A percentile compares a stretch with the other conserved stretches of the same genome.
Evolutionary conservation across 2,888 invertebrate genomes (phyloP).

Genomic region (Ectemnius lituratus): DNA sequence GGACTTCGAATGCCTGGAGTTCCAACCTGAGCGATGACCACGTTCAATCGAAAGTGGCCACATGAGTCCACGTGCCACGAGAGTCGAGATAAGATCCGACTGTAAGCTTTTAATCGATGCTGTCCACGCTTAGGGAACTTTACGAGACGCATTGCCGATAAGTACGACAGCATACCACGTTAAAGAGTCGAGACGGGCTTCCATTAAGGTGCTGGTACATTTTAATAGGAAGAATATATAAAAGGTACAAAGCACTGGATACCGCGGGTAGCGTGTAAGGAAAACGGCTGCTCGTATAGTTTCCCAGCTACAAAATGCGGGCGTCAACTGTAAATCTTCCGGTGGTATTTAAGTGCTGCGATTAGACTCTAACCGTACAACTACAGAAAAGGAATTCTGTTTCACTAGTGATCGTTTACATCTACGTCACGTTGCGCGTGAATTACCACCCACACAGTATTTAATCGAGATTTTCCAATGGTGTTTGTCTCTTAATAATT

Average conservation of each 20-base stretch:
- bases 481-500: constrained; percentile 49
- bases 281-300: constrained; percentile 5
- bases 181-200: constrained; percentile 9
- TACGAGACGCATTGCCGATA: constrained; percentile 50
- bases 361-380: not conserved
- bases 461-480: constrained; percentile 70
- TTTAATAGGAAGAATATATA: constrained; percentile 19
- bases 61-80: constrained; percentile 20
- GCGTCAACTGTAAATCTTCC: not conserved
- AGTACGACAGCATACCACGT: constrained; percentile 10
- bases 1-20: constrained; percentile 20
- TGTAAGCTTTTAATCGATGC: constrained; percentile 49
- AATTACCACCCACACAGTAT: constrained; percentile 69
- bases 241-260: constrained; percentile 9
- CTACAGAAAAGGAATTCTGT: not conserved
- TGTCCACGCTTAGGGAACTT: constrained; percentile 45
- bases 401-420: constrained; percentile 21
- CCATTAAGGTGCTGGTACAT: constrained; percentile 5
- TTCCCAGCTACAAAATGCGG: not conserved
- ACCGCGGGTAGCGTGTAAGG: constrained; percentile 9
- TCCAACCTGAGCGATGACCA: constrained; percentile 17
- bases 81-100: constrained; percentile 46
- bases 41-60: constrained; percentile 9
- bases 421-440: constrained; percentile 60
- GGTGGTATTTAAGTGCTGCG: not conserved